Percentiles rank a stretch among this genome's conserved stretches.
These are phyloP conservation scores for Alsophila aescularia DNA, from an alignment of 2,888 invertebrate genomes.

Conservation along the genomic window DNA sequence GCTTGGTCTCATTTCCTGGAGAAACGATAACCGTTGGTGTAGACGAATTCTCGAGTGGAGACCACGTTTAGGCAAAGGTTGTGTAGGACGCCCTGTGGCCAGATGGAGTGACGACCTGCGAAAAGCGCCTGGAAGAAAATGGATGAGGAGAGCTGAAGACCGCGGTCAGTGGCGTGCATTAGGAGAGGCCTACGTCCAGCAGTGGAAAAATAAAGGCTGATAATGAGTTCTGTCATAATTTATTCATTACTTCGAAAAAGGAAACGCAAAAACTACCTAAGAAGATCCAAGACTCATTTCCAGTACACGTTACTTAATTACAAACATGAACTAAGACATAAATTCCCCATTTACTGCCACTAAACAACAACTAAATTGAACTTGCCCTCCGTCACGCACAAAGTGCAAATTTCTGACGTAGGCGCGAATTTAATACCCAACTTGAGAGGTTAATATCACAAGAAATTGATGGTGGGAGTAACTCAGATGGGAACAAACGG, in stretches of 20 bases:
- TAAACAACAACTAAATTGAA: conserved; percentile 24
- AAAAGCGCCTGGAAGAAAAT: too few species aligned
- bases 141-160: too few species aligned
- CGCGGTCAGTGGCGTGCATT: too few species aligned
- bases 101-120: too few species aligned
- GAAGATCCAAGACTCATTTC: background rate
- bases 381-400: conserved; percentile 24
- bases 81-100: too few species aligned
- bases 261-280: background rate
- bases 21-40: too few species aligned
- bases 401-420: conserved; percentile 28
- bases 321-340: conserved; percentile 14
- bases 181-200: too few species aligned
- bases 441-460: conserved; percentile 21
- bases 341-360: conserved; percentile 20
- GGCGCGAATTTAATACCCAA: conserved; percentile 32
- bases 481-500: conserved; percentile 4
- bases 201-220: too few species aligned
- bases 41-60: too few species aligned
- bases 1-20: too few species aligned
- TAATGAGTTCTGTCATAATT: too few species aligned
- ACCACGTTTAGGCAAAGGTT: too few species aligned
- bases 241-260: background rate
- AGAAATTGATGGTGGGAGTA: conserved; percentile 16
- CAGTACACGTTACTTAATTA: conserved; percentile 8